These are phyloP conservation scores for Callaeas wilsoni DNA, from an alignment of 2,113 vertebrate species.

Conservation along the genomic window DNA sequence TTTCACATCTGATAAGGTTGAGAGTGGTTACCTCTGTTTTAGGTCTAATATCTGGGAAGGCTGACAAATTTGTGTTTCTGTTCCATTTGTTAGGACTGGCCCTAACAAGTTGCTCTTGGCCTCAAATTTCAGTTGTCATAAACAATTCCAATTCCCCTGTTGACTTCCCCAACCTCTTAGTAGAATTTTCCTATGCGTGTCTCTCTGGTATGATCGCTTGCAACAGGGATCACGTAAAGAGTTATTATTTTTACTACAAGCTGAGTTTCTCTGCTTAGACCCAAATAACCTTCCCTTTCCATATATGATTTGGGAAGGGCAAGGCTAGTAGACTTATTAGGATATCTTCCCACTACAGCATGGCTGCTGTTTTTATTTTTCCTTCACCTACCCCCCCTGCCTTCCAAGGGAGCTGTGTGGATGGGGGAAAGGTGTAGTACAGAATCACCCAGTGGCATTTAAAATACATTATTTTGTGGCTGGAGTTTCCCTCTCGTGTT, in stretches of 20 bases:
- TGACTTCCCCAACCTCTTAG: conserved; percentile 36
- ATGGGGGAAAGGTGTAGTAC: not conserved
- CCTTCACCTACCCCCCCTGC: not conserved
- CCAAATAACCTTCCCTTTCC: not conserved
- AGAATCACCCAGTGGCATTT: not conserved
- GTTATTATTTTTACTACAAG: conserved; percentile 27
- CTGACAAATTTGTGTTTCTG: conserved; percentile 42
- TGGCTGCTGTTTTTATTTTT: not conserved
- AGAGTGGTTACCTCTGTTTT: conserved; percentile 1
- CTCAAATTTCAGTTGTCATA: conserved; percentile 53
- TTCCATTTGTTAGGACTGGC: conserved; percentile 48
- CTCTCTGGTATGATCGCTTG: conserved; percentile 25
- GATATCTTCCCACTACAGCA: not conserved
- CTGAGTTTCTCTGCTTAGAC: conserved; percentile 12
- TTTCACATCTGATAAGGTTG: not conserved
- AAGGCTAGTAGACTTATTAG: not conserved
- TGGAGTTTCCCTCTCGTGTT: not conserved
- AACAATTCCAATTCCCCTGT: conserved; percentile 41
- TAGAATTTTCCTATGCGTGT: conserved; percentile 45
- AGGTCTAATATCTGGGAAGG: conserved; percentile 6
- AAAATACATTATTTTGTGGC: not conserved
- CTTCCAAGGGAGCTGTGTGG: not conserved
- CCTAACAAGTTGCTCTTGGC: conserved; percentile 57
- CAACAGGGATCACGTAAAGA: conserved; percentile 24
- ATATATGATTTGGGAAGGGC: not conserved